Percentiles rank a stretch among this genome's conserved stretches.
Evolutionary conservation across 2,113 vertebrate species (phyloP).

Genomic region (Gambusia affinis): DNA sequence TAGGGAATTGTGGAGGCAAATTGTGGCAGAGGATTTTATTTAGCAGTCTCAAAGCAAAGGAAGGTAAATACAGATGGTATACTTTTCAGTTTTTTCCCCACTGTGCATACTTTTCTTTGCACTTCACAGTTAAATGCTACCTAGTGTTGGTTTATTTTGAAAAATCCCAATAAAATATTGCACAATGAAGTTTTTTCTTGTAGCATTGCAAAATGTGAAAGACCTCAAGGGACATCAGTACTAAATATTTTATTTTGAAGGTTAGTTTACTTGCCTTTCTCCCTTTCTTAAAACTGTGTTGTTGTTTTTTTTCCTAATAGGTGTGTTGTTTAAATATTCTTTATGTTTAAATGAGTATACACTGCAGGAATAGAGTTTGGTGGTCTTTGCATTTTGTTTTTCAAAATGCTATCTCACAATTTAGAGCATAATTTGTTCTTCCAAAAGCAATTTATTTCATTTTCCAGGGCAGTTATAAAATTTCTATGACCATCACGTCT

Average conservation of each 20-base stretch:
- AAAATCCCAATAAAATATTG: not conserved
- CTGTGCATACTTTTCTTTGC: not conserved
- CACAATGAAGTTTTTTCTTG: too few relatives aligned
- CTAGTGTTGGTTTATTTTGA: not conserved
- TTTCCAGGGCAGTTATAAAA: slow-evolving; percentile 22
- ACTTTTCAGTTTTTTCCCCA: not conserved
- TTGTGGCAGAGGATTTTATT: not conserved
- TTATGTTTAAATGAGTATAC: not conserved
- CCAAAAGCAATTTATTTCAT: slow-evolving; percentile 37
- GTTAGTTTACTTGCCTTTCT: not conserved
- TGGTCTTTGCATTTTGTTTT: slow-evolving; percentile 8
- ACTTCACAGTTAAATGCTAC: not conserved
- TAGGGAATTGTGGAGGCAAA: not conserved
- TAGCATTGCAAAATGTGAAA: too few relatives aligned
- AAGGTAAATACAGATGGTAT: not conserved
- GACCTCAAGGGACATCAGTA: not conserved
- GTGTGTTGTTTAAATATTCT: not conserved
- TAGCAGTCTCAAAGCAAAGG: not conserved
- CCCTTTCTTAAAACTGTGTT: not conserved
- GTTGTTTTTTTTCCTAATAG: not conserved
- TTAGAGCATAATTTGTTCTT: slow-evolving; percentile 35
- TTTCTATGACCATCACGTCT: slow-evolving; percentile 53
- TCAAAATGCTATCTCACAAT: slow-evolving; percentile 27
- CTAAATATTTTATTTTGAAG: not conserved
- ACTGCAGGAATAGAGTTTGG: not conserved